Evolutionary conservation across 2,888 invertebrate genomes (phyloP).

Genomic region (Drosophila cracens): DNA sequence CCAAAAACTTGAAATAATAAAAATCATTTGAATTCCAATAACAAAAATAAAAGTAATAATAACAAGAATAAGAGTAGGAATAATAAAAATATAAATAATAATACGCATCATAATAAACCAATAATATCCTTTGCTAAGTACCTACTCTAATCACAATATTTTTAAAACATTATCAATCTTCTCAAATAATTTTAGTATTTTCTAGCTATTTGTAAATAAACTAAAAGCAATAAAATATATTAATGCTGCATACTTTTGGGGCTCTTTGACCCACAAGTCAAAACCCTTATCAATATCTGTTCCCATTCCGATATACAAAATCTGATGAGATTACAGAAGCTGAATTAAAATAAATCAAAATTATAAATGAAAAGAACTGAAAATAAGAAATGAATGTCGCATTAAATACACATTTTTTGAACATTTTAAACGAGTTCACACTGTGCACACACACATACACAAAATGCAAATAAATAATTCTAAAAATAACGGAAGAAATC

Average conservation of each 20-base stretch:
- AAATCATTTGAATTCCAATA: not conserved
- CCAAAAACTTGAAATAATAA: not conserved
- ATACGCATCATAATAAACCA: not conserved
- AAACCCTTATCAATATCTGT: not conserved
- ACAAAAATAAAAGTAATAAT: not conserved
- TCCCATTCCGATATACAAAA: not conserved
- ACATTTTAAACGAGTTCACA: not conserved
- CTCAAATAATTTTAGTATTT: not conserved
- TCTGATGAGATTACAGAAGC: not conserved
- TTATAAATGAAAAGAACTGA: not conserved
- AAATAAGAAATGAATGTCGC: not conserved
- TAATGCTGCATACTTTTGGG: not conserved
- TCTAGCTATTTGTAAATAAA: not conserved
- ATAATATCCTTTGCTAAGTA: too few relatives aligned
- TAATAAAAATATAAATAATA: not conserved
- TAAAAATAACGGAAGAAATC: slow-evolving; percentile 80
- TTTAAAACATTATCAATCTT: not conserved
- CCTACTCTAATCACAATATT: too few relatives aligned
- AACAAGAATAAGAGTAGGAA: not conserved
- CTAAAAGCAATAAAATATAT: too few relatives aligned
- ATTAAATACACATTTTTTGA: not conserved
- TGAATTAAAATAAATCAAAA: not conserved
- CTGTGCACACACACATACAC: slow-evolving; percentile 4
- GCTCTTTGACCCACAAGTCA: not conserved
- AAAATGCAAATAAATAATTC: slow-evolving; percentile 62